Evolutionary conservation across 2,888 invertebrate genomes (phyloP).

Genomic region (Lithodes maja): DNA sequence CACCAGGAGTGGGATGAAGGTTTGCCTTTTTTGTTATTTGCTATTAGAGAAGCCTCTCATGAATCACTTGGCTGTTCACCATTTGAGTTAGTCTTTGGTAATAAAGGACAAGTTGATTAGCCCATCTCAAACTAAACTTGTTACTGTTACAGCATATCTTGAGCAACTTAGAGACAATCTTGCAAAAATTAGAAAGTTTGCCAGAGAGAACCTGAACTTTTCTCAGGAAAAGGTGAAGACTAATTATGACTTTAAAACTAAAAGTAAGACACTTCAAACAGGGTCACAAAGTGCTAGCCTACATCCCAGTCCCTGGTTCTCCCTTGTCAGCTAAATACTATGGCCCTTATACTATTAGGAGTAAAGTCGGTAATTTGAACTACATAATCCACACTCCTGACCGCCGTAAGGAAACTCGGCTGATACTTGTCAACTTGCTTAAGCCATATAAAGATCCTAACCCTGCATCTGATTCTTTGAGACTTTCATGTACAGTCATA

Average conservation of each 20-base stretch:
- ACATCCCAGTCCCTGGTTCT: not conserved
- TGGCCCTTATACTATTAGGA: not conserved
- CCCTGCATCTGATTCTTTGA: not conserved
- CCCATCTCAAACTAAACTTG: not conserved
- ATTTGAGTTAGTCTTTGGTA: conserved; percentile 18
- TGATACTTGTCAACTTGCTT: not conserved
- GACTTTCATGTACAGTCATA: not conserved
- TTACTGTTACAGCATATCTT: not conserved
- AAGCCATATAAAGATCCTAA: not conserved
- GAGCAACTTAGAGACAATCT: not conserved
- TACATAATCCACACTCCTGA: conserved; percentile 7
- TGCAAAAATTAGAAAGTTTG: not conserved
- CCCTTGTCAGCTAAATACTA: conserved; percentile 1
- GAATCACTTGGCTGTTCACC: conserved; percentile 8
- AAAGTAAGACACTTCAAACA: not conserved
- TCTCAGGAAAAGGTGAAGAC: not conserved
- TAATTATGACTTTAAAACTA: not conserved
- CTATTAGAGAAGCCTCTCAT: conserved; percentile 27
- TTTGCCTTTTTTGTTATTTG: not conserved
- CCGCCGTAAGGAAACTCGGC: not conserved
- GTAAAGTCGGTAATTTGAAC: not conserved
- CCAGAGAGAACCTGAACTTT: not conserved
- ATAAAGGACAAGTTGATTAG: not conserved
- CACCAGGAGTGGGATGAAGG: not conserved
- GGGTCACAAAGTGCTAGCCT: not conserved